Percentiles rank a stretch among this genome's conserved stretches.
Evolutionary conservation across 2,797 vertebrate species (phyloP).

Genomic region (Melanotaenia trifasciata): DNA sequence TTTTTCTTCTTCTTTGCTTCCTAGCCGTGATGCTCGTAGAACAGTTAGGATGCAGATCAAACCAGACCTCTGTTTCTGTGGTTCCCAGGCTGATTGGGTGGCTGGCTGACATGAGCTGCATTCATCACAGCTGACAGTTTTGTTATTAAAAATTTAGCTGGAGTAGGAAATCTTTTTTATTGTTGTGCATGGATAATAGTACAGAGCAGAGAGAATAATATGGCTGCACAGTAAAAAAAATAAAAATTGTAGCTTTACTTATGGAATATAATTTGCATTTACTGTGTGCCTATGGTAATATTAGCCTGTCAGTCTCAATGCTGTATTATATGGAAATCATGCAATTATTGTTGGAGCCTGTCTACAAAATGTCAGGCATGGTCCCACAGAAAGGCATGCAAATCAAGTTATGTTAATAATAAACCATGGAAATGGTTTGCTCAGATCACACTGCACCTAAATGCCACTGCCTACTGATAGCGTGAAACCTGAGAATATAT

Average conservation of each 20-base stretch:
- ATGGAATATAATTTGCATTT: conserved; percentile 42
- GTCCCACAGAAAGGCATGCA: conserved; percentile 35
- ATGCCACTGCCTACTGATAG: conserved; percentile 3
- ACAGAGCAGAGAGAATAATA: conserved; percentile 40
- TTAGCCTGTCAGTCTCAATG: conserved; percentile 33
- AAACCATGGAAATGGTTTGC: conserved; percentile 26
- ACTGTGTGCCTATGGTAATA: conserved; percentile 18
- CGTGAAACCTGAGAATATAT: conserved; percentile 5
- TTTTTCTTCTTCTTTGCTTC: background rate
- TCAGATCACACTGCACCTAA: conserved; percentile 14
- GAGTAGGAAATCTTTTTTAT: conserved; percentile 47
- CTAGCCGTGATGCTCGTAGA: conserved; percentile 2
- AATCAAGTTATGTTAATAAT: conserved; percentile 50
- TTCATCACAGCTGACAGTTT: conserved; percentile 64
- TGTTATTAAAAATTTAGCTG: conserved; percentile 59
- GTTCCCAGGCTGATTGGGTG: conserved; percentile 60
- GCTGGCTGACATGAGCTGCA: conserved; percentile 48
- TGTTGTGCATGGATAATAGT: conserved; percentile 26
- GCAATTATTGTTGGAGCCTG: conserved; percentile 21
- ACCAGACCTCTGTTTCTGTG: conserved; percentile 40
- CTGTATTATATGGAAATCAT: conserved; percentile 26
- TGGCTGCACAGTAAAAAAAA: conserved; percentile 6
- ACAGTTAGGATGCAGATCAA: conserved; percentile 21
- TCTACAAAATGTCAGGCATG: conserved; percentile 18
- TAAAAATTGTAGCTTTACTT: conserved; percentile 10